Percentiles rank a stretch among this genome's conserved stretches.
phyloP scores from a whole-genome alignment of 53 echinoderm and acorn worm genomes.

The Henricia sp. region DNA sequence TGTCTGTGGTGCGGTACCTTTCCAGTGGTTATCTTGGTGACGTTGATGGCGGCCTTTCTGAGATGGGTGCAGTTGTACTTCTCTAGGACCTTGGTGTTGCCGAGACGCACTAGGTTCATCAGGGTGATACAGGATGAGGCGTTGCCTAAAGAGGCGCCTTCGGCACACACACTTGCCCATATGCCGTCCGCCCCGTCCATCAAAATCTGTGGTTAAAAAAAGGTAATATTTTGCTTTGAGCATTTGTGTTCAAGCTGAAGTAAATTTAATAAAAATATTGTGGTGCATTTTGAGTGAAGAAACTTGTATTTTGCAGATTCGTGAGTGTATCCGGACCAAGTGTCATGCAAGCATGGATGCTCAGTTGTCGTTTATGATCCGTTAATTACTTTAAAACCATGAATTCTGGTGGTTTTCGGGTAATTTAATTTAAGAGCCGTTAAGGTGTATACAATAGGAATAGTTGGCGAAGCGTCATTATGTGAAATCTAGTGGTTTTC shows the following conservation, averaged over 20 bases:
- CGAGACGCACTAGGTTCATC: slow-evolving; percentile 65
- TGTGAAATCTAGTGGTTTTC: not conserved
- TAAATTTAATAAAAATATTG: too few relatives aligned
- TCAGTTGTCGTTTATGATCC: not conserved
- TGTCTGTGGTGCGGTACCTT: slow-evolving; percentile 53
- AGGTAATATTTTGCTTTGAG: not conserved
- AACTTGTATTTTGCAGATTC: too few relatives aligned
- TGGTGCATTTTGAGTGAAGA: too few relatives aligned
- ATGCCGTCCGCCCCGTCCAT: slow-evolving; percentile 60
- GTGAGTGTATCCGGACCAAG: not conserved
- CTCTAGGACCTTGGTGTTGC: slow-evolving; percentile 64
- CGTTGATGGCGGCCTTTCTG: slow-evolving; percentile 73
- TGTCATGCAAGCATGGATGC: not conserved
- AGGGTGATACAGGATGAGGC: slow-evolving; percentile 63
- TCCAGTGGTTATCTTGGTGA: slow-evolving; percentile 68
- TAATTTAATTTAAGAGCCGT: not conserved
- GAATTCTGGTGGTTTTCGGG: not conserved
- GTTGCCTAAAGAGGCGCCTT: slow-evolving; percentile 68
- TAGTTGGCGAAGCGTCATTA: not conserved
- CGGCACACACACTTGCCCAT: slow-evolving; percentile 60
- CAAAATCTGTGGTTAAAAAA: slow-evolving; percentile 3
- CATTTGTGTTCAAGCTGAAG: not conserved
- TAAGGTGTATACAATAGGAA: not conserved
- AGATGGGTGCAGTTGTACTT: slow-evolving; percentile 70
- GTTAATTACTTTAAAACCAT: not conserved